phyloP scores from a whole-genome alignment of 2,113 vertebrate species.

The Xerus inauris region DNA sequence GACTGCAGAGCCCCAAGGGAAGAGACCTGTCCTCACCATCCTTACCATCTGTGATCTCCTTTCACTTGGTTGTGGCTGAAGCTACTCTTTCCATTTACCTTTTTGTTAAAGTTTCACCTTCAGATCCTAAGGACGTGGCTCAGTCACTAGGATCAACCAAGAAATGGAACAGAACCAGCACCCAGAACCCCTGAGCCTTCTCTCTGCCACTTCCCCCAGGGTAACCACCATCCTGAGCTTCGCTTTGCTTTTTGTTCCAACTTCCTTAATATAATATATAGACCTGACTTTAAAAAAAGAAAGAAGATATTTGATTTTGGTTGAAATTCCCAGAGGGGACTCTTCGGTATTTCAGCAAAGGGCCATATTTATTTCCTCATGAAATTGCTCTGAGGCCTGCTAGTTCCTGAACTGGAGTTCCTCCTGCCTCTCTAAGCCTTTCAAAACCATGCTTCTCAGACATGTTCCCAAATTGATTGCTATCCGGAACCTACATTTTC shows the following conservation, averaged over 20 bases:
- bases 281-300: background rate
- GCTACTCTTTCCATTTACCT: background rate
- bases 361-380: background rate
- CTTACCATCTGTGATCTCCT: accelerated
- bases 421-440: background rate
- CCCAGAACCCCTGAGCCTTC: background rate
- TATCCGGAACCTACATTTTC: background rate
- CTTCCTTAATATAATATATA: slow-evolving; percentile 55
- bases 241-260: slow-evolving; percentile 64
- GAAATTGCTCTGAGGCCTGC: too few relatives aligned
- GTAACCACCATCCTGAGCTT: background rate
- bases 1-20: background rate
- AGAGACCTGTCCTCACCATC: background rate
- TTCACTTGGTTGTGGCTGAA: background rate
- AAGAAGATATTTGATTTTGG: background rate
- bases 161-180: background rate
- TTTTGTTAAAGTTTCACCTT: background rate
- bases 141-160: background rate
- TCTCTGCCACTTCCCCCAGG: background rate
- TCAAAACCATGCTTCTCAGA: background rate
- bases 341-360: background rate
- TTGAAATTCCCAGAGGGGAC: background rate
- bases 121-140: background rate
- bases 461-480: background rate
- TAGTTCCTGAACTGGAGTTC: background rate